These are phyloP conservation scores for Drosophila arizonae DNA, from an alignment of 1,140 invertebrate species.

Conservation along the genomic window DNA sequence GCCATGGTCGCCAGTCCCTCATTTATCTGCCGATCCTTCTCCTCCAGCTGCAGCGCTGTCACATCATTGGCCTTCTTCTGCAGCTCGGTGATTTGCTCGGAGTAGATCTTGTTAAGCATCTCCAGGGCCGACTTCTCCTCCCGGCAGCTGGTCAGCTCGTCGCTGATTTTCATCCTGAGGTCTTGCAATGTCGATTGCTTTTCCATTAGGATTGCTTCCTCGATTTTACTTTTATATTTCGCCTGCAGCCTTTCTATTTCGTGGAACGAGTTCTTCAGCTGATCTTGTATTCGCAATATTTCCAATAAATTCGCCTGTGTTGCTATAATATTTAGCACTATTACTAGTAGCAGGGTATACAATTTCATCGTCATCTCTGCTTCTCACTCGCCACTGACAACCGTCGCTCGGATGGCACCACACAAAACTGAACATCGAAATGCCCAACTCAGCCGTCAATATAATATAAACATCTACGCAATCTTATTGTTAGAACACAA, in stretches of 20 bases:
- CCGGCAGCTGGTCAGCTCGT: conserved; percentile 24
- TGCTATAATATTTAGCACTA: background rate
- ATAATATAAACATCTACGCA: conserved; percentile 12
- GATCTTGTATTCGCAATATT: conserved; percentile 33
- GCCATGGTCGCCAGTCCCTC: conserved; percentile 25
- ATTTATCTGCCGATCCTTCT: conserved; percentile 22
- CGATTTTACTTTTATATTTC: conserved; percentile 31
- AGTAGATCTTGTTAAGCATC: conserved; percentile 29
- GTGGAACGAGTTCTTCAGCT: conserved; percentile 27
- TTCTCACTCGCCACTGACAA: conserved; percentile 6
- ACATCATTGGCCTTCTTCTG: background rate
- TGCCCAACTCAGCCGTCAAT: background rate
- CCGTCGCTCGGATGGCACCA: conserved; percentile 20
- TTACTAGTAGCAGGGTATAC: background rate
- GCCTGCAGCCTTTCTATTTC: conserved; percentile 31
- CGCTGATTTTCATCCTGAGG: background rate
- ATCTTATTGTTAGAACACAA: conserved; percentile 13
- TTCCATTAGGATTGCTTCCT: conserved; percentile 22
- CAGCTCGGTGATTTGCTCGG: conserved; percentile 25
- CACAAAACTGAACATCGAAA: conserved; percentile 28
- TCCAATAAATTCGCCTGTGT: conserved; percentile 21
- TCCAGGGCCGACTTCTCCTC: conserved; percentile 29
- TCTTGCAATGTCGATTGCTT: conserved; percentile 10
- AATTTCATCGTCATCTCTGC: conserved; percentile 24
- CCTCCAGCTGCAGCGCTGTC: background rate